Evolutionary conservation across 1,140 invertebrate species (phyloP), one percentile per base, ranked within the genome.

Genomic region (Protaetia brevitarsis): DNA sequence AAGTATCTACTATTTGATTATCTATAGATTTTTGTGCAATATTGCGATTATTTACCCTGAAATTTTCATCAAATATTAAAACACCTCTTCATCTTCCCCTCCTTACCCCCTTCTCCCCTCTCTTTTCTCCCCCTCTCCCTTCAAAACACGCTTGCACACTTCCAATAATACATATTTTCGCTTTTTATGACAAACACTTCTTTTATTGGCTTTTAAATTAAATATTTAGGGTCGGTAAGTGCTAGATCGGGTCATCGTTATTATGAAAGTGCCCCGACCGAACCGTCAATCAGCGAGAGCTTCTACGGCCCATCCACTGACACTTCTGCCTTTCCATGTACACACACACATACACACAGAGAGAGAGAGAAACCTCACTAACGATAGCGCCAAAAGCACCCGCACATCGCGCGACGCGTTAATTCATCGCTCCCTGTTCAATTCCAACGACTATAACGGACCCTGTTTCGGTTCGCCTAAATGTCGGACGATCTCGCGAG

Each of bases 171-270:
- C 41, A 51, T 51, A 51, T 51, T 51, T 51, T 51, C 26, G 41
- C 57, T 59, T 59, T 59, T 31, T 59, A 31, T 31, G 57, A 59
- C 29, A 29, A 31, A 59, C 29, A 59, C 29, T 59, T 59, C 57
- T 59, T 59, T 59, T 29, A 59, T 59, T 59, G 26, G 57, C 29
- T 29, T 31, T 7, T 30, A 13, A 59, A 59, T 59, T 59, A 59
- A 59, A 59, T 29, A 59, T 59, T 59, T 29, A 59, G 29, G 26
- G 29, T 11, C 57, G 29, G 57, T 59, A 31, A 59, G 57, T 59
- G 57, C 57, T 59, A 59, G 57, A 28, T 59, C 29, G 27, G 57
- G 13, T 59, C 57, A 13, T 16, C 57, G 29, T 59, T 31, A 59
- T 59, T 59, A 29, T 59, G 57, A n/a, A 59, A 59, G 57, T 59